Percentiles rank a stretch among this genome's conserved stretches.
These are phyloP conservation scores for Apis dorsata DNA, from an alignment of 1,140 invertebrate genomes.

Conservation along the genomic window DNA sequence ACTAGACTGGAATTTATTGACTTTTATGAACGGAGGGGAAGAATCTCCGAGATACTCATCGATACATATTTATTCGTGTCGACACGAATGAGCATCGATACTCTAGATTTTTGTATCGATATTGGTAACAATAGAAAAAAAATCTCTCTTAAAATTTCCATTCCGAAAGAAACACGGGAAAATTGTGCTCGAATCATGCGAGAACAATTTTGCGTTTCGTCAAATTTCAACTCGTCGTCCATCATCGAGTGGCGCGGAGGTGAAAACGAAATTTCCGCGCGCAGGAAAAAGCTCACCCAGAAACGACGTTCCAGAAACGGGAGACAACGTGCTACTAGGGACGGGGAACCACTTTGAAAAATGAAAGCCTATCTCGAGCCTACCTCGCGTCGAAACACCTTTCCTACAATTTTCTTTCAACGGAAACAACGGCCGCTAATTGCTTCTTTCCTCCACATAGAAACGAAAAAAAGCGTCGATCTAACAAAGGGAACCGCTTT, in stretches of 20 bases:
- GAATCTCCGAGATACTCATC: too few species aligned
- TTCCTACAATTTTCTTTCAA: not conserved
- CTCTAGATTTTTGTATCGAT: too few species aligned
- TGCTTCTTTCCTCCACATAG: not conserved
- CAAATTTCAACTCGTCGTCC: slow-evolving; percentile 5
- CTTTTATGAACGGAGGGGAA: not conserved
- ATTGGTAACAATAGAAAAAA: too few species aligned
- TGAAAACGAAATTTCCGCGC: slow-evolving; percentile 16
- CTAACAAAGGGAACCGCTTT: too few species aligned
- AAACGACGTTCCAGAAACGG: slow-evolving; percentile 13
- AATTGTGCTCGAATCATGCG: not conserved
- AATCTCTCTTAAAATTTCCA: not conserved
- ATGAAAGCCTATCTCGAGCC: slow-evolving; percentile 36
- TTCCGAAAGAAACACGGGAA: not conserved
- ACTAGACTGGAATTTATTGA: slow-evolving; percentile 7
- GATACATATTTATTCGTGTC: too few species aligned
- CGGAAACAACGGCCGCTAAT: not conserved
- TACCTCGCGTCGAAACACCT: not conserved
- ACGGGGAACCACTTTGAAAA: slow-evolving; percentile 31
- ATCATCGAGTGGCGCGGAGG: not conserved
- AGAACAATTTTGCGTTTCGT: slow-evolving; percentile 6
- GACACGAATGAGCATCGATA: too few species aligned
- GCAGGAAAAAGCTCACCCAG: not conserved
- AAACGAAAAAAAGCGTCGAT: too few species aligned
- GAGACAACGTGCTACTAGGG: not conserved